Base-by-base conservation (phyloP, 2,888 invertebrate species). In the Baronia brevicornis region DNA sequence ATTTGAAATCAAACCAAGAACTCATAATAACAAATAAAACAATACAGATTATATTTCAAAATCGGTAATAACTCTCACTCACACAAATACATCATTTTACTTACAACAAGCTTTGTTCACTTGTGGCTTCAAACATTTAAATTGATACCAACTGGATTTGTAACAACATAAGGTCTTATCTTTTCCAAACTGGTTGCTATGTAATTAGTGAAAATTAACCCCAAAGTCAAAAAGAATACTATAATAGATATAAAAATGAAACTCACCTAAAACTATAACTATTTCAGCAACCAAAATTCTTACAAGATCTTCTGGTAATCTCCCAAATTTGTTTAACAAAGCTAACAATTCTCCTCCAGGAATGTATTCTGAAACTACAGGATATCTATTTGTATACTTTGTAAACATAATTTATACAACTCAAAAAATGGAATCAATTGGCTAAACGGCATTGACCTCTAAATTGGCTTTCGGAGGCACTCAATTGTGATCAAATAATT, bases 251-350 rank as follows among this genome's bases (percentile, higher is more conserved):
- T 24, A 13, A 2, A 6, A 7, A 12, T 11, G 4, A 58, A 80
- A 84, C 77, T 46, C 40, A 96, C 96, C 96, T 63, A 97, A 75
- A 41, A 93, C 95, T 56, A 95, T 84, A 35, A 95, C 93, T 53
- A 97, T 88, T 79, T 97, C 95, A 9, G 93, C 95, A 12, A 95
- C 86, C 68, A 95, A 95, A 41, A 97, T 84, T 63, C 90, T 89
- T 33, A 93, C 92, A 28, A 96, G 78, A 38, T 89, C 87, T 67
- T 94, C 90, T 4, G 94, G 91, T 56, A 97, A 88, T 48, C 86
- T 85, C 29, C 88, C 88, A 69, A 91, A 90, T 54, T 88, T 88
- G 34, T 90, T 88, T 64, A 96, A 88, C 39, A 97, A 72, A 31
- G 88, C 84, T 55, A 90, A 87, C 55, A 96, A 77, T 79, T 97